Base-by-base conservation (phyloP, 2,113 vertebrate genomes). In the Rhineura floridana region DNA sequence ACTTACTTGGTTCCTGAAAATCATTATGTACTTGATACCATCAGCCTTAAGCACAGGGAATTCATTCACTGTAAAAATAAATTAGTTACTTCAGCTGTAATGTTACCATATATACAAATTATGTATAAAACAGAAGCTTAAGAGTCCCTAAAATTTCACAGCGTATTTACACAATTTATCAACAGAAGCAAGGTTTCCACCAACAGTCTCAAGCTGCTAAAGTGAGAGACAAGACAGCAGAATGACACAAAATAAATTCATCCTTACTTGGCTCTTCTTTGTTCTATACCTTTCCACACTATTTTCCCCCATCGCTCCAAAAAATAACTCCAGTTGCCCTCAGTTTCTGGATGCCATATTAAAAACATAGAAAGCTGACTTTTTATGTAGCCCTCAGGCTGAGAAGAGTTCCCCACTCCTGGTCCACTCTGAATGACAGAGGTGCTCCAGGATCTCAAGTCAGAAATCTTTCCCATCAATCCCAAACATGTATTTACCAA, bases 11-110 rank as follows among this genome's bases (percentile, higher is more conserved):
- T 98, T 99, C 93, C 99, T 98, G 96, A 99, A 99, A 96, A 99
- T 99, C 99, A 99, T 99, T 72, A 99, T 98, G 59, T 99, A 99
- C 93, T 99, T 99, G 93, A 99, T 99, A 83, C 98, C 99, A 93
- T 99, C 99, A 89, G 99, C 97, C 96, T 99, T 99, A 92, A 99
- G 96, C 81, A 99, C 99, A 84, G 99, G 99, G 95, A 99, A 99
- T 95, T 99, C 98, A 91, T 99, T 99, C 89, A 99, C 99, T 99
- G 93, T 80, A 95, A 95, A 36, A 88, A 94, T 25, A 81, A 87
- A 36, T 81, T 48, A 63, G 23, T 55, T 75, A 33, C 2, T 46
- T 78, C 48, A 48, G 19, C 33, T 4, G 33, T 44, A 62, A 0
- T 33, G 15, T 48, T 48, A 36, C 30, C 30, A 33, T 30, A 65